These are phyloP conservation scores for Hipposideros larvatus DNA, from an alignment of 2,797 vertebrate species.

Conservation along the genomic window DNA sequence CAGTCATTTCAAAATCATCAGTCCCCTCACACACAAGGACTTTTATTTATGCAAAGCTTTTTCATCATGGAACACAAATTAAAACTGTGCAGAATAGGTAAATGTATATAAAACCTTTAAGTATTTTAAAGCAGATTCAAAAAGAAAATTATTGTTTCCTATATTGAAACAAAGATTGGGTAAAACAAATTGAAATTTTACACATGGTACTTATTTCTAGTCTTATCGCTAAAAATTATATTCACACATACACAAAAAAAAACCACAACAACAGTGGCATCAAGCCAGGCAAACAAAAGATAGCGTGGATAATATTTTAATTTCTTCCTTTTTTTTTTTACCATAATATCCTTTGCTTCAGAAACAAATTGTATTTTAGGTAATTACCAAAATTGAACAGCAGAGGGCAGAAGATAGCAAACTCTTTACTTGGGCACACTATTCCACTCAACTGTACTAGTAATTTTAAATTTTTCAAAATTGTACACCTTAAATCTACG, in stretches of 20 bases:
- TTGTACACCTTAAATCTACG: too few species aligned
- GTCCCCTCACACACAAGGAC: not conserved
- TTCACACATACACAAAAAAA: not conserved
- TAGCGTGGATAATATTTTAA: not conserved
- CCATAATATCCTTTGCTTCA: not conserved
- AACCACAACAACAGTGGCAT: not conserved
- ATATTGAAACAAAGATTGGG: constrained; percentile 27
- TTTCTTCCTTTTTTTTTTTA: not conserved
- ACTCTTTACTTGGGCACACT: not conserved
- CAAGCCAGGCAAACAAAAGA: not conserved
- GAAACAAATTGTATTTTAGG: constrained; percentile 31
- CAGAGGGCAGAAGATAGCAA: constrained; percentile 81
- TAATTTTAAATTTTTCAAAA: constrained; percentile 36
- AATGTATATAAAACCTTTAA: not conserved
- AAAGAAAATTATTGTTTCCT: not conserved
- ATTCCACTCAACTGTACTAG: not conserved
- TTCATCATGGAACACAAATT: not conserved
- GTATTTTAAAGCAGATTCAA: not conserved
- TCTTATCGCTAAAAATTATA: not conserved
- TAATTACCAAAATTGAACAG: constrained; percentile 76
- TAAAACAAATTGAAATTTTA: not conserved
- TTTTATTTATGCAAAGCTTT: not conserved
- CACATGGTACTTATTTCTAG: not conserved
- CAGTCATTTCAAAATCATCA: not conserved
- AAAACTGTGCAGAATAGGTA: not conserved